phyloP scores from a whole-genome alignment of 2,888 invertebrate species.

The Macrophya annulata region DNA sequence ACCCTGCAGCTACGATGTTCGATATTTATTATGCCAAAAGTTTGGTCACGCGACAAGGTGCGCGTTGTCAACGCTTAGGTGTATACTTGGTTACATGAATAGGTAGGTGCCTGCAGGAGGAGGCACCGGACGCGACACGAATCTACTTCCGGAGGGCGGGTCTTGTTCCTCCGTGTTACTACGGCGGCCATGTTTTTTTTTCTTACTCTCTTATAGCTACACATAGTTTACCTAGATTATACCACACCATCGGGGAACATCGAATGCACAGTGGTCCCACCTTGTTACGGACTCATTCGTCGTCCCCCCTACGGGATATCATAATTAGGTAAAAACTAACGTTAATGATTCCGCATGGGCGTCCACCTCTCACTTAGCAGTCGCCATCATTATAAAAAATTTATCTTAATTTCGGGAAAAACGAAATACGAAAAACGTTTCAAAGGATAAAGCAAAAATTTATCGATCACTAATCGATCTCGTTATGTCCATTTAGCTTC shows the following conservation, averaged over 20 bases:
- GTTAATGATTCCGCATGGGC: not conserved
- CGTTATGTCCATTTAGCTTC: not conserved
- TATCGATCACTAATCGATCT: not conserved
- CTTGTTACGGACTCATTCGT: not conserved
- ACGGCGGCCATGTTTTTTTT: constrained; percentile 71
- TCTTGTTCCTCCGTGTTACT: constrained; percentile 52
- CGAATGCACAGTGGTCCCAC: constrained; percentile 6
- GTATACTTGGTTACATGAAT: constrained; percentile 4
- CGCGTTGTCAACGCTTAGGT: constrained; percentile 15
- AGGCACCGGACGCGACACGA: constrained; percentile 64
- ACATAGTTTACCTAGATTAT: constrained; percentile 2
- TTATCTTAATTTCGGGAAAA: not conserved
- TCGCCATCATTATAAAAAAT: not conserved
- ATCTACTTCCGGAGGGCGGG: constrained; percentile 73
- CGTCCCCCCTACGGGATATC: not conserved
- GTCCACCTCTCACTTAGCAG: not conserved
- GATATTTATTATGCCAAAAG: constrained; percentile 2
- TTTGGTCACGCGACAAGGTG: constrained; percentile 37
- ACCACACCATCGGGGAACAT: constrained; percentile 18
- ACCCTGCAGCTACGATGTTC: not conserved
- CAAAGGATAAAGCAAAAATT: not conserved
- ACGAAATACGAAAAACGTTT: not conserved
- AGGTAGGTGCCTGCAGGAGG: constrained; percentile 57
- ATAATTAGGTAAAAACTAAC: not conserved
- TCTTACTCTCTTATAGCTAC: constrained; percentile 59